Base-by-base conservation (phyloP, 1,140 invertebrate genomes). In the Hydropsyche tenuis region DNA sequence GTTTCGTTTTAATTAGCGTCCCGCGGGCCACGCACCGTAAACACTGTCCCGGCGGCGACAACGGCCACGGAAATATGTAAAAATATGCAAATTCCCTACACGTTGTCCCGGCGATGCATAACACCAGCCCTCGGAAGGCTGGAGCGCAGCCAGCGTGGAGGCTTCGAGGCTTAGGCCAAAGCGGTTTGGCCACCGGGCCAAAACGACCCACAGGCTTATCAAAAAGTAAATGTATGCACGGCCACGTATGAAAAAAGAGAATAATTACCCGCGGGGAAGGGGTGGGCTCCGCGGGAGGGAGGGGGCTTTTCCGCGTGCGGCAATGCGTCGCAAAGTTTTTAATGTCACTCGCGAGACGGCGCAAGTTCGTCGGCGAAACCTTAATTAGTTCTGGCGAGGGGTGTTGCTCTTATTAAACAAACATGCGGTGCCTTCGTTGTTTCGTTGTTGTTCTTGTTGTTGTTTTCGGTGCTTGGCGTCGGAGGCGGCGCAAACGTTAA, bases 21-120 rank as follows among this genome's bases (percentile, higher is more conserved):
- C 48, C 20, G 48, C 48, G 48, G 46, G 14, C 48, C 20, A 53
- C 48, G 48, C 48, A 53, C 48, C 4, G 20, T 53, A 53, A 53
- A 53, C 20, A 48, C 7, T 37, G 30, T 9, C 9, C 48, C 16
- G 48, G 16, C 12, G 14, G 14, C 30, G 30, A 37, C 3, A 4
- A 53, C n/a, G 7, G 48, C 14, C 14, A 37, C 30, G 48, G 11
- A 46, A 53, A 53, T 20, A 53, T 20, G 48, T 18, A 53, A 53
- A 53, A 53, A 16, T 53, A 53, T 53, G 48, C 48, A 53, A 53
- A 53, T 53, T 16, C n/a, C n/a, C n/a, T n/a, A n/a, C n/a, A 46
- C 14, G 45, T 16, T 12, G 45, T 12, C 45, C n/a, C n/a, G n/a
- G n/a, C 30, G 48, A 18, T 53, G 6, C 48, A 53, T 16, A 53